Evolutionary conservation across 2,113 vertebrate species (phyloP), one percentile per base, ranked within the genome.

Genomic region (Mesitornis unicolor): DNA sequence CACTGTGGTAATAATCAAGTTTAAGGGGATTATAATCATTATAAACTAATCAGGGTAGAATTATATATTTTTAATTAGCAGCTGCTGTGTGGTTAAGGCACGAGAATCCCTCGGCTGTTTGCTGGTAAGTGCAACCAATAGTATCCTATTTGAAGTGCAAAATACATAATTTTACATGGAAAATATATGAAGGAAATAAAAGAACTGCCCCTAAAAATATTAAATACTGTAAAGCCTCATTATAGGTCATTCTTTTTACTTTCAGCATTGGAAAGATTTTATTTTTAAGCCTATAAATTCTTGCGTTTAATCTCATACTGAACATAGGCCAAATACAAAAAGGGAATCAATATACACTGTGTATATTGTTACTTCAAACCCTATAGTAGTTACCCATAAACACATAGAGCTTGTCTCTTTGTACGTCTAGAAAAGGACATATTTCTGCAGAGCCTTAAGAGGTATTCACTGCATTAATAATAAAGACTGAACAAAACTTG

Each of bases 31-130:
- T 86, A 94, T 87, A 90, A 97, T 96, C 88, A 92, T 96, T 84
- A 96, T 53, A 96, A 88, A 43, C 64, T 92, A 94, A 96, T 97
- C 93, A 96, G 82, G 73, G 40, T 64, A 75, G 91, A 89, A 91
- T 95, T 89, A 97, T 93, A 91, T 90, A 79, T 88, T 83, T 96
- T 95, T 96, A 97, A 97, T 97, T 95, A 97, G 91, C 93, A 97
- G 95, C 95, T 94, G 89, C 85, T 95, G 82, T 85, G 95, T 38
- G 69, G 87, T 95, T 95, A 77, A 81, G 86, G 92, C 89, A 82
- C 35, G 43, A 74, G 74, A 78, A 87, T 50, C 75, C 78, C 84
- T 92, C 97, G 96, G 97, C 95, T 96, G 93, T 94, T 91, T 94
- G 93, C 74, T 81, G 73, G 40, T 79, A 93, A 96, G 70, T 67